These are phyloP conservation scores for Coranthus polyacanthus DNA, from an alignment of 2,797 vertebrate species.

Conservation along the genomic window DNA sequence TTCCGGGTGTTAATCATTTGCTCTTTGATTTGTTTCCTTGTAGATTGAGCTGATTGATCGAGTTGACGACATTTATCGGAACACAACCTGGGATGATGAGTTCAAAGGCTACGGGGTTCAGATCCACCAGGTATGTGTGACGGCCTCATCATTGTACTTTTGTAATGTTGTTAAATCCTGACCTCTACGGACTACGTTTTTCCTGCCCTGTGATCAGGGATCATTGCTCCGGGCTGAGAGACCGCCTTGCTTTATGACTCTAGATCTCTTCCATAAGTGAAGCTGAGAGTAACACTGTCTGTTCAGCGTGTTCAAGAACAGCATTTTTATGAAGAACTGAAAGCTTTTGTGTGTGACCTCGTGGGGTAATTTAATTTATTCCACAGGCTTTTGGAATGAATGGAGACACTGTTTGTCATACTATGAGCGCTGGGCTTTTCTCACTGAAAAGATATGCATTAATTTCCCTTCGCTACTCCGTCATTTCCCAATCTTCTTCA, in stretches of 20 bases:
- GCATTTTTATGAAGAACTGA: constrained; percentile 53
- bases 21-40: constrained; percentile 19
- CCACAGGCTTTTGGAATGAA: constrained; percentile 70
- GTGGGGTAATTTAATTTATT: constrained; percentile 72
- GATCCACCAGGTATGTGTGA: constrained; percentile 92
- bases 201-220: constrained; percentile 3
- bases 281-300: constrained; percentile 30
- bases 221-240: neutral
- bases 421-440: constrained; percentile 28
- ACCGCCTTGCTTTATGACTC: constrained; percentile 24
- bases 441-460: constrained; percentile 74
- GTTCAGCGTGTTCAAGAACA: constrained; percentile 36
- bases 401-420: constrained; percentile 65
- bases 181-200: too few relatives aligned
- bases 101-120: constrained; percentile 94
- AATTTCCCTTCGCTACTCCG: constrained; percentile 42
- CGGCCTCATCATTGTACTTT: neutral
- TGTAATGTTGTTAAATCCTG: neutral
- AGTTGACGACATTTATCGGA: constrained; percentile 98
- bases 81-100: constrained; percentile 94
- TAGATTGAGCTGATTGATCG: constrained; percentile 98
- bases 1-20: neutral
- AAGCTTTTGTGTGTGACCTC: constrained; percentile 64
- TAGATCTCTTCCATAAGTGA: constrained; percentile 34
- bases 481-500: constrained; percentile 38